A percentile compares a stretch with the other conserved stretches of the same genome.
Conservation (phyloP, 1,140 invertebrate genomes). For the Thaumatotibia leucotreta region DNA sequence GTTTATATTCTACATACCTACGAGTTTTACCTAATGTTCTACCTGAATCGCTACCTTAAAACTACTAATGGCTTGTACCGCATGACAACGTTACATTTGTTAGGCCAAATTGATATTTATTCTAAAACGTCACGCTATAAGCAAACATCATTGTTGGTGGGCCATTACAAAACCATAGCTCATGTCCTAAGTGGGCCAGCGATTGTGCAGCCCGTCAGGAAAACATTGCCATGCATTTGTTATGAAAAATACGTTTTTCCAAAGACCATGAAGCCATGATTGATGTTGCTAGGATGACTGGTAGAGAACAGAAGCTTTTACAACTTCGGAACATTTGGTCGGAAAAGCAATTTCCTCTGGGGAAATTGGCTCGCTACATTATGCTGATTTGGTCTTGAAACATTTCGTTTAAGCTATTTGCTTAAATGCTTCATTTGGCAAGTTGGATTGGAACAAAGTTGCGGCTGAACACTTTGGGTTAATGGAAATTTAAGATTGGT, state of each 20-base stretch:
- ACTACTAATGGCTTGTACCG: no score
- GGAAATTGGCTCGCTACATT: slow-evolving; percentile 67
- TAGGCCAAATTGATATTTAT: background rate
- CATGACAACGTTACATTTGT: background rate
- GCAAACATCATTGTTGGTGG: background rate
- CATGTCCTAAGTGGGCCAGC: background rate
- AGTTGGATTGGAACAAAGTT: background rate
- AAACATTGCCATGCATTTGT: slow-evolving; percentile 28
- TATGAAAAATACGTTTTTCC: slow-evolving; percentile 36
- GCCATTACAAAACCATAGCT: slow-evolving; percentile 7
- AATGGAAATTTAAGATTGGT: background rate
- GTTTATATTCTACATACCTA: no score
- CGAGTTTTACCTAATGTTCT: no score
- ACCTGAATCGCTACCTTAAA: no score
- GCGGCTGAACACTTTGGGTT: background rate
- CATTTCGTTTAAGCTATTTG: slow-evolving; percentile 13
- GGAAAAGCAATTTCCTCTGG: slow-evolving; percentile 59
- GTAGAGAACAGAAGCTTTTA: slow-evolving; percentile 53
- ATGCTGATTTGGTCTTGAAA: slow-evolving; percentile 39
- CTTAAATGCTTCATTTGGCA: slow-evolving; percentile 10
- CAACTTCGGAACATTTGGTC: slow-evolving; percentile 47
- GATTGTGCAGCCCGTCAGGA: slow-evolving; percentile 14
- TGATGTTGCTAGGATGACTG: slow-evolving; percentile 43
- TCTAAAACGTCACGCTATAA: background rate
- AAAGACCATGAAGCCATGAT: slow-evolving; percentile 38